Percentiles rank a stretch among this genome's conserved stretches.
phyloP scores from a whole-genome alignment of 2,888 invertebrate species.

The Brachyptera risi region DNA sequence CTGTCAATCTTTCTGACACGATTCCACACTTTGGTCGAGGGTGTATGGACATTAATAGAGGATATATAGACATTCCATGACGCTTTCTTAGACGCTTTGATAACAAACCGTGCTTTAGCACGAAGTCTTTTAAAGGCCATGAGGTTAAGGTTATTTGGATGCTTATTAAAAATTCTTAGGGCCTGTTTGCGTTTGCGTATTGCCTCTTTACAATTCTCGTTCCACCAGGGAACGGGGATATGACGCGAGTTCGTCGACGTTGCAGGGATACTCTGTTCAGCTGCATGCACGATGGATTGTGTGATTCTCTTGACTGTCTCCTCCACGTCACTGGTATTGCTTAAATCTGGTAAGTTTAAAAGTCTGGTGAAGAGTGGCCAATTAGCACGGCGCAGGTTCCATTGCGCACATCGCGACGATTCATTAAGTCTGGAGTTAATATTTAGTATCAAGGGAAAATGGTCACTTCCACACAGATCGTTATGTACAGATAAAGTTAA shows the following conservation, averaged over 20 bases:
- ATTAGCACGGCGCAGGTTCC: neutral
- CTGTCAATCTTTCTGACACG: constrained; percentile 9
- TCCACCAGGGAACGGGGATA: constrained; percentile 11
- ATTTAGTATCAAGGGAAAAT: neutral
- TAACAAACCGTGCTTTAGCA: constrained; percentile 3
- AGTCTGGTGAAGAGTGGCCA: neutral
- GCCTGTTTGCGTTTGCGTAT: neutral
- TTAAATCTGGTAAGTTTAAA: neutral
- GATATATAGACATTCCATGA: constrained; percentile 11
- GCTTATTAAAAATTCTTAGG: neutral
- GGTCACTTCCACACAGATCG: constrained; percentile 2
- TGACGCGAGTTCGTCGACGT: neutral
- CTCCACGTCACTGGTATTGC: neutral
- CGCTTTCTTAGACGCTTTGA: neutral
- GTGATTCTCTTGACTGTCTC: neutral
- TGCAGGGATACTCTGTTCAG: neutral
- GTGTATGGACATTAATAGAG: neutral
- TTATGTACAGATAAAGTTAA: neutral
- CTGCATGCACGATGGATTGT: neutral
- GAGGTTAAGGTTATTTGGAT: neutral
- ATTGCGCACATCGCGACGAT: neutral
- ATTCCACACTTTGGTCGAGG: constrained; percentile 6
- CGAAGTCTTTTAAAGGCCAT: neutral
- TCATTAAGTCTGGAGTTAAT: neutral
- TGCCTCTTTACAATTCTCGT: constrained; percentile 1